phyloP scores from a whole-genome alignment of 2,113 vertebrate genomes.

The Lanius collurio region DNA sequence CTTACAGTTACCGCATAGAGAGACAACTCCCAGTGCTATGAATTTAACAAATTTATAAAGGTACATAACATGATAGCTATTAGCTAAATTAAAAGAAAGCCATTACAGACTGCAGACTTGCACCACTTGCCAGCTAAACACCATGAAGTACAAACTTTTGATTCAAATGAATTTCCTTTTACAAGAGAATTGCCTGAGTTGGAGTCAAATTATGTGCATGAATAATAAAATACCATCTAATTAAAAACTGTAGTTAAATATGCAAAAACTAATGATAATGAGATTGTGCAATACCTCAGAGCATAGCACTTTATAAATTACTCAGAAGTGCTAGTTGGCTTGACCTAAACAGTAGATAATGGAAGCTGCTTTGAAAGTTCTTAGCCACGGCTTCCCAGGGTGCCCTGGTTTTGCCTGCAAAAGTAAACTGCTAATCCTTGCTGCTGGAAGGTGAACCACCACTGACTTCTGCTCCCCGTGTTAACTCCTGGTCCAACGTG shows the following conservation, averaged over 20 bases:
- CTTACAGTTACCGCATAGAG: constrained; percentile 87
- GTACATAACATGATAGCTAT: constrained; percentile 98
- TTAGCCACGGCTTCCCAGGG: constrained; percentile 50
- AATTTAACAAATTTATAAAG: constrained; percentile 97
- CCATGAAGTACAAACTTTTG: constrained; percentile 77
- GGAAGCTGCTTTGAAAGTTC: constrained; percentile 78
- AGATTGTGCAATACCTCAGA: constrained; percentile 98
- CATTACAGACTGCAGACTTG: constrained; percentile 83
- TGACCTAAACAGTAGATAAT: constrained; percentile 89
- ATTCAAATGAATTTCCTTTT: constrained; percentile 77
- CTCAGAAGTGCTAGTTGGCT: constrained; percentile 90
- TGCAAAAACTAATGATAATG: constrained; percentile 99
- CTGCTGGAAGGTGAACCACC: neutral
- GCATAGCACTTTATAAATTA: constrained; percentile 97
- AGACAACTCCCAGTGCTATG: constrained; percentile 94
- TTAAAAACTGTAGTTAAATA: constrained; percentile 99
- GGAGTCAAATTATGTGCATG: constrained; percentile 99
- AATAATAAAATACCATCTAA: constrained; percentile 99
- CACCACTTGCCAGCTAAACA: constrained; percentile 80
- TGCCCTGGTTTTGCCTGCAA: neutral
- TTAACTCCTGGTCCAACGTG: neutral
- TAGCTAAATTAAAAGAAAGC: constrained; percentile 98
- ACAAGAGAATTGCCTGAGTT: constrained; percentile 82
- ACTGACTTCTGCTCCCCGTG: neutral
- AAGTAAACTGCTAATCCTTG: constrained; percentile 22